A percentile compares a stretch with the other conserved stretches of the same genome.
Evolutionary conservation across 2,888 invertebrate species (phyloP).

Genomic region (Tiliacea aurago): DNA sequence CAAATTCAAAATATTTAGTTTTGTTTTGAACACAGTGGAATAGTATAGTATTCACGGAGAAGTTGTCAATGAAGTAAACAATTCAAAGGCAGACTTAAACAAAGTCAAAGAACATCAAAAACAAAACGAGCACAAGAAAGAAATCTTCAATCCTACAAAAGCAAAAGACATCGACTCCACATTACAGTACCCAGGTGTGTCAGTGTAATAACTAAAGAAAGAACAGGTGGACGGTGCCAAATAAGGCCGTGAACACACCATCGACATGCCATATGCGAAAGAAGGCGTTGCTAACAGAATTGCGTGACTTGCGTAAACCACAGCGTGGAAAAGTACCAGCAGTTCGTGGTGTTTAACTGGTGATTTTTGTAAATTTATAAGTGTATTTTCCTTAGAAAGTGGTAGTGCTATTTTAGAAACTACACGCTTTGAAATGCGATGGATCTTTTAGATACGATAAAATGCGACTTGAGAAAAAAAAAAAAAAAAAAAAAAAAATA

Average conservation of each 20-base stretch:
- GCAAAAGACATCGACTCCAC: conserved; percentile 3
- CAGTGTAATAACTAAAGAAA: conserved; percentile 44
- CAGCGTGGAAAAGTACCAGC: conserved; percentile 52
- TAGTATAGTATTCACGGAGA: no score
- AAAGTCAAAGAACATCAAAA: background rate
- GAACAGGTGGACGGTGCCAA: conserved; percentile 64
- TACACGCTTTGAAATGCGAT: background rate
- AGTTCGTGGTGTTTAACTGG: conserved; percentile 10
- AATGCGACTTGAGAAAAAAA: no score
- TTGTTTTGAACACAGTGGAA: background rate
- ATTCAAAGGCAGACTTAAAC: background rate
- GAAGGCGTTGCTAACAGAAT: conserved; percentile 47
- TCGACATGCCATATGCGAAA: conserved; percentile 53
- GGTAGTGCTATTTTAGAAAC: conserved; percentile 12
- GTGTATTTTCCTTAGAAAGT: conserved; percentile 13
- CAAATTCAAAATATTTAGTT: background rate
- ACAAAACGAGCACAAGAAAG: background rate
- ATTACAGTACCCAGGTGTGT: conserved; percentile 43
- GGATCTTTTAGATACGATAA: background rate
- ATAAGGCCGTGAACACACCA: conserved; percentile 54
- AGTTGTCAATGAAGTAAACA: background rate
- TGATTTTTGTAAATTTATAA: conserved; percentile 19
- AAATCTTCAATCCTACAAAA: background rate
- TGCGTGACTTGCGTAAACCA: conserved; percentile 57
- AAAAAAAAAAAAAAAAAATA: no score